Conservation (phyloP, 2,797 vertebrate species). For the Mionectes olivaceus region DNA sequence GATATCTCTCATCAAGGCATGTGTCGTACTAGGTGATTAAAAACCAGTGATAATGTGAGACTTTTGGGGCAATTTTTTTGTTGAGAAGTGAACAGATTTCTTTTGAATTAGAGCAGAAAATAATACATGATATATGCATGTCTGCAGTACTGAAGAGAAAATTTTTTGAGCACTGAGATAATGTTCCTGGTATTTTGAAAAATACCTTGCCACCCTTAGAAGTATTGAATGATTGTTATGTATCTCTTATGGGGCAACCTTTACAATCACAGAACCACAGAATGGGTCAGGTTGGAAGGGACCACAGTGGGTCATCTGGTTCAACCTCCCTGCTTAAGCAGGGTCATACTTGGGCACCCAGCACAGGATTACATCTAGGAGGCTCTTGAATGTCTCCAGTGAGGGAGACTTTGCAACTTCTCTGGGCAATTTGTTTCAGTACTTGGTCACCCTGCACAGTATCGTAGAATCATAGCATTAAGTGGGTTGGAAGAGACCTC, state of each 20-base stretch:
- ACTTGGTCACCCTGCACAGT: accelerated
- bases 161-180: neutral
- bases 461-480: too few relatives aligned
- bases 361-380: neutral
- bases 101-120: neutral
- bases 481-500: too few relatives aligned
- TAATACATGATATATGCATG: neutral
- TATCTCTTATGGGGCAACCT: neutral
- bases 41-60: neutral
- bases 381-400: neutral
- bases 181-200: neutral
- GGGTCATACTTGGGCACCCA: too few relatives aligned
- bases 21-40: neutral
- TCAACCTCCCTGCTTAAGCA: neutral
- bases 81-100: neutral
- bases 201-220: neutral
- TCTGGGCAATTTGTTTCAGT: neutral
- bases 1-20: neutral
- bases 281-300: neutral
- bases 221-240: neutral
- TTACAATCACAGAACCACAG: neutral
- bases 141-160: neutral
- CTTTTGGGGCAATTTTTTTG: neutral
- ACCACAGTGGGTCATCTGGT: neutral
- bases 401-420: neutral